These are phyloP conservation scores for Halictus rubicundus DNA, from an alignment of 1,140 invertebrate species.

Conservation along the genomic window DNA sequence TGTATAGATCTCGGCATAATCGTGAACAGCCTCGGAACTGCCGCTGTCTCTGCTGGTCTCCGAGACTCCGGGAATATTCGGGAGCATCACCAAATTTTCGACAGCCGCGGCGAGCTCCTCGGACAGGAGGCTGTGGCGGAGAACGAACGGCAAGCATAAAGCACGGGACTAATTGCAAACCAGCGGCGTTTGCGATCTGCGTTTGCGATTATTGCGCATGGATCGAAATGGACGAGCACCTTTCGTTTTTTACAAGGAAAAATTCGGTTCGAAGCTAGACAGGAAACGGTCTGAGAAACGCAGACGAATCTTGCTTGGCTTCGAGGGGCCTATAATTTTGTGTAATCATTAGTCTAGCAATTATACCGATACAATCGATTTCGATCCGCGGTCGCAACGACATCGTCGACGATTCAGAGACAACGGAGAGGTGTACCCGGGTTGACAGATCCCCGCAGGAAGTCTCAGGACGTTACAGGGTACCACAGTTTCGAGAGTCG, in stretches of 20 bases:
- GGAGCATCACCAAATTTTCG: constrained; percentile 77
- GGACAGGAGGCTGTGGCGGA: constrained; percentile 71
- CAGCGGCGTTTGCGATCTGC: constrained; percentile 1
- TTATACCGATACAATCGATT: background rate
- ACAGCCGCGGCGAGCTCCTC: constrained; percentile 78
- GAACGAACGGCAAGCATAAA: constrained; percentile 57
- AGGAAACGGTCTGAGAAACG: no score
- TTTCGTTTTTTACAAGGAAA: no score
- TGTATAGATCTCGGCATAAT: constrained; percentile 97
- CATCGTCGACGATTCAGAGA: background rate
- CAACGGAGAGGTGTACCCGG: constrained; percentile 15
- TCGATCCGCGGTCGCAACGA: background rate
- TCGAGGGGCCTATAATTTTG: no score
- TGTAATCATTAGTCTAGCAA: background rate
- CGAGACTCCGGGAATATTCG: constrained; percentile 71
- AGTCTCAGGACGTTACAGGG: constrained; percentile 78
- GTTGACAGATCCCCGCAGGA: constrained; percentile 73
- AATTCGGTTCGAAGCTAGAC: no score
- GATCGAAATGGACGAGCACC: no score
- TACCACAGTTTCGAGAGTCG: constrained; percentile 71
- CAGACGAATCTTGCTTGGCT: no score
- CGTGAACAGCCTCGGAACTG: constrained; percentile 87
- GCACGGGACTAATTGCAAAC: constrained; percentile 35
- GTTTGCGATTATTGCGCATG: background rate
- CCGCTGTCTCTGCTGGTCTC: constrained; percentile 74